phyloP scores from a whole-genome alignment of 2,113 vertebrate species.

The Dicentrarchus labrax region DNA sequence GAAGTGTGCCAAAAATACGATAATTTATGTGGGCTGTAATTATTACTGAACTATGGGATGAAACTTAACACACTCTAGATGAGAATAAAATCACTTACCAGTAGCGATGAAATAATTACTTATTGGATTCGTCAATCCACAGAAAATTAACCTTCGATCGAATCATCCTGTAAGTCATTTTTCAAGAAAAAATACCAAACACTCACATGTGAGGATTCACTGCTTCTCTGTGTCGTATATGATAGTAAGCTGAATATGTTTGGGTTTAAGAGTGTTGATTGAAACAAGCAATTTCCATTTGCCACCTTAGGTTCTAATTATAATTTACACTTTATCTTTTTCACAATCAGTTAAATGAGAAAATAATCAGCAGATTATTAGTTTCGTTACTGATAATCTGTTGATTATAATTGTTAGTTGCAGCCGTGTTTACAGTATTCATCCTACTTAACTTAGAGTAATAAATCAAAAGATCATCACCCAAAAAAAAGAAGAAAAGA shows the following conservation, averaged over 20 bases:
- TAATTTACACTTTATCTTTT: not conserved
- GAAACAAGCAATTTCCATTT: not conserved
- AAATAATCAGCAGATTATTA: slow-evolving; percentile 1
- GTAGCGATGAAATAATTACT: not conserved
- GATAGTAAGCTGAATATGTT: not conserved
- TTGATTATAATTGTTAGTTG: slow-evolving; percentile 1
- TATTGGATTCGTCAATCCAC: not conserved
- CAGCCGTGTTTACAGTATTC: not conserved
- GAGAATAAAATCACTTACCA: not conserved
- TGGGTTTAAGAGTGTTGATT: not conserved
- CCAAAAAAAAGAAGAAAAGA: slow-evolving; percentile 15
- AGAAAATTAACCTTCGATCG: not conserved
- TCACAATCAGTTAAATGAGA: not conserved
- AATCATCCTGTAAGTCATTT: not conserved
- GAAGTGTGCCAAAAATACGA: not conserved
- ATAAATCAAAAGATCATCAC: not conserved
- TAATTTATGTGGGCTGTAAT: not conserved
- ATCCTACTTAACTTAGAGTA: not conserved
- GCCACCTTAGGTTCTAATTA: not conserved
- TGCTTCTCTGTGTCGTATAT: not conserved
- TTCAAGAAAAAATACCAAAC: not conserved
- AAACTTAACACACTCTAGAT: not conserved
- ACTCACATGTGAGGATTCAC: not conserved
- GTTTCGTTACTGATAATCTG: no score
- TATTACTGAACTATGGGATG: not conserved